Conservation (phyloP, 2,797 vertebrate species). For the Liasis olivaceus region DNA sequence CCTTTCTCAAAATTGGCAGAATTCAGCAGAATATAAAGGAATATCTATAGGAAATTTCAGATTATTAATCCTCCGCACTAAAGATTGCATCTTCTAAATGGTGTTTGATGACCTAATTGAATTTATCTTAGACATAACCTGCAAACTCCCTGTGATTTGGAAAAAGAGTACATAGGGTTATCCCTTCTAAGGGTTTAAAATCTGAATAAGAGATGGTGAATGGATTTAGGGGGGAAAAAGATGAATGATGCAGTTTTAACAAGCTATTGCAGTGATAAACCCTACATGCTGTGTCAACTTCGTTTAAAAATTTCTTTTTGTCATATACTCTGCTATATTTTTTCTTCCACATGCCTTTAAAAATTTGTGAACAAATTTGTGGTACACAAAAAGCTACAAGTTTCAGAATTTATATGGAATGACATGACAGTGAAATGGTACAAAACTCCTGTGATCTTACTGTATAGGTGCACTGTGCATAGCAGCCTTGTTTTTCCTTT, state of each 20-base stretch:
- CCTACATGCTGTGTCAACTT: fast-evolving
- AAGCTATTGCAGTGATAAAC: not conserved
- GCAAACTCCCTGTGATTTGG: not conserved
- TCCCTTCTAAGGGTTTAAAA: not conserved
- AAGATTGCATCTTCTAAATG: not conserved
- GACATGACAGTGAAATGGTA: not conserved
- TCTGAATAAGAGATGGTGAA: not conserved
- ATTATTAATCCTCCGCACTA: not conserved
- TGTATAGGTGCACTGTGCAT: not conserved
- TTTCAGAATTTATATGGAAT: not conserved
- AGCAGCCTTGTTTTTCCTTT: not conserved
- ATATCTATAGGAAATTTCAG: not conserved
- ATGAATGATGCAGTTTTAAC: too few relatives aligned
- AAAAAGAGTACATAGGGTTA: not conserved
- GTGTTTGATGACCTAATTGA: not conserved
- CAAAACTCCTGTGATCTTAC: not conserved
- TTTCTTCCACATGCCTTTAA: not conserved
- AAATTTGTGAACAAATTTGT: too few relatives aligned
- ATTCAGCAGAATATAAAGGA: too few relatives aligned
- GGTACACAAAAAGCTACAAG: not conserved
- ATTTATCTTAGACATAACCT: not conserved
- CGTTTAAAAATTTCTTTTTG: not conserved
- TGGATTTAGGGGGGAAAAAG: too few relatives aligned
- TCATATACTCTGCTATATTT: not conserved
- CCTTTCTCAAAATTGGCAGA: too few relatives aligned